Base-by-base conservation (phyloP, 2,797 vertebrate species). In the Pyrrhura leucotis region DNA sequence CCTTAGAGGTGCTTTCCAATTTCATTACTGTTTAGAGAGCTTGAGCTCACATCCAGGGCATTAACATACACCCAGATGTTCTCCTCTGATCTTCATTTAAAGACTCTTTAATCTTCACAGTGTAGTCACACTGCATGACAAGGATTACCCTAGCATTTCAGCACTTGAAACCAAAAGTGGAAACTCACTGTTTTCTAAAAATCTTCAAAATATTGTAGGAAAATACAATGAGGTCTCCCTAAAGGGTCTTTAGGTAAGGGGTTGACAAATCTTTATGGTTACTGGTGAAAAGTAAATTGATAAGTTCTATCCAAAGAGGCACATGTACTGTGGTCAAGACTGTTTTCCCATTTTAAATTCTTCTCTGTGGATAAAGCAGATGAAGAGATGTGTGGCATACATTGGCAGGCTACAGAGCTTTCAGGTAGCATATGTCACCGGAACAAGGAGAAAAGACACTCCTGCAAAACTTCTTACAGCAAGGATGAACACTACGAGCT, bases 371-470 rank as follows among this genome's bases (percentile, higher is more conserved):
- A 29, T 65, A 25, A 65, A 76, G 39, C 0, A 51, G 75, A 56
- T 2, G 2, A 62, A 45, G 31, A 48, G 6, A 67, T 4, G 9
- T 13, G 18, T 3, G 20, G 15, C 14, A 18, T 6, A 10, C 28
- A 3, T 0, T 29, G 61, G 33, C 61, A 75, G 39, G n/a, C 58
- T 39, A 23, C 72, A 66, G 44, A 90, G 58, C 50, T 79, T 47
- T 76, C 67, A 85, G 47, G 66, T 53, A 94, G 39, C 58, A 22
- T 44, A 13, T 20, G n/a, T 25, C 76, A 86, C 28, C 0, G 1
- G 39, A 80, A 61, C 61, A 75, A 44, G 42, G 71, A 86, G 69
- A 81, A 92, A 69, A 71, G n/a, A 45, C 31, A 45, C 73, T 74
- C 37, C 88, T 63, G 73, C 48, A 33, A 71, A 91, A 84, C 63